These are phyloP conservation scores for Trinectes maculatus DNA, from an alignment of 2,113 vertebrate genomes.

Conservation along the genomic window DNA sequence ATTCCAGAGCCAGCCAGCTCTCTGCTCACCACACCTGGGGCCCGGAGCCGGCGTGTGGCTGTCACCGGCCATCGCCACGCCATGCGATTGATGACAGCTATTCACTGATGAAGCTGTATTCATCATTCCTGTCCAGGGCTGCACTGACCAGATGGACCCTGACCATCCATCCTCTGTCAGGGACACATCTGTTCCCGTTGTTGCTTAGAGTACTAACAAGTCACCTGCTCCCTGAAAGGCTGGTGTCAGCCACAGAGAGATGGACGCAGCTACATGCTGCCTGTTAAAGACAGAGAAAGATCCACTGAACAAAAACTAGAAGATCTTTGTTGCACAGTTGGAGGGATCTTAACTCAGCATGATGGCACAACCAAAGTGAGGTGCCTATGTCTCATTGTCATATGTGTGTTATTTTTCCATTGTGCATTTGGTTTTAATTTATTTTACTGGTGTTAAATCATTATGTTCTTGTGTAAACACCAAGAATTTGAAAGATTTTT, in stretches of 20 bases:
- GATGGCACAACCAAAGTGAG: conserved; percentile 2
- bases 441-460: neutral
- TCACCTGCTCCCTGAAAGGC: conserved; percentile 96
- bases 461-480: conserved; percentile 21
- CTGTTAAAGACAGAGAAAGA: conserved; percentile 71
- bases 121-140: conserved; percentile 99
- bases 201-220: conserved; percentile 99
- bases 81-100: conserved; percentile 99
- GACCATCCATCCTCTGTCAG: conserved; percentile 99
- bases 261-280: conserved; percentile 65
- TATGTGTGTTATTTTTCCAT: neutral
- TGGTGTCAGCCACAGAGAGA: conserved; percentile 89
- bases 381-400: neutral
- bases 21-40: conserved; percentile 92
- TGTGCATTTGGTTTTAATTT: neutral
- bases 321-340: conserved; percentile 19
- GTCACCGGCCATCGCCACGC: conserved; percentile 93
- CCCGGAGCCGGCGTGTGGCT: conserved; percentile 91
- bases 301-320: conserved; percentile 28
- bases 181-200: conserved; percentile 99
- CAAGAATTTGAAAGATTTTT: conserved; percentile 10
- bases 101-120: conserved; percentile 99
- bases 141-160: conserved; percentile 99
- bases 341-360: conserved; percentile 27
- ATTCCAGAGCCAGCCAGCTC: conserved; percentile 90